Percentiles rank a stretch among this genome's conserved stretches.
Conservation (phyloP, 2,113 vertebrate genomes). For the Hyperoodon ampullatus region DNA sequence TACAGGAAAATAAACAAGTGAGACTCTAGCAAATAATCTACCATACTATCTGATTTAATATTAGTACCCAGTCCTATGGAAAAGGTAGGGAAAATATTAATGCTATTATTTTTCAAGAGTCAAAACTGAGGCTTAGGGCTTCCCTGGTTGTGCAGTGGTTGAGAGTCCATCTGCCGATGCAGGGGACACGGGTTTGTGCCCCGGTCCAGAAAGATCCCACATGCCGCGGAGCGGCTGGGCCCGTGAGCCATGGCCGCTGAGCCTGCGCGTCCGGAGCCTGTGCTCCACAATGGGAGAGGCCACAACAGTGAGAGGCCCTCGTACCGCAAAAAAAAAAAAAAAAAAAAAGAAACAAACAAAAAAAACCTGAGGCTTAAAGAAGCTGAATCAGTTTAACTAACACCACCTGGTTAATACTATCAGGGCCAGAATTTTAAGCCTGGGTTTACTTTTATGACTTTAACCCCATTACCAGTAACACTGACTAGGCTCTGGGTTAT, state of each 20-base stretch:
- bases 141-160: too few species aligned
- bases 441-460: not conserved
- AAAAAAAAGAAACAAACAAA: too few species aligned
- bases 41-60: not conserved
- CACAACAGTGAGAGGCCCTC: too few species aligned
- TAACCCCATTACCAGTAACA: not conserved
- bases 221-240: too few species aligned
- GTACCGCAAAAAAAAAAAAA: too few species aligned
- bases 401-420: not conserved
- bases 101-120: not conserved
- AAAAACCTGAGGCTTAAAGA: not conserved
- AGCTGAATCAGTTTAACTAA: not conserved
- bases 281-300: too few species aligned
- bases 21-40: not conserved
- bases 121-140: not conserved
- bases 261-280: too few species aligned
- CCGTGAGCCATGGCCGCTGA: too few species aligned
- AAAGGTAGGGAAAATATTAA: not conserved
- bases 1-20: not conserved
- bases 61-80: not conserved
- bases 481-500: not conserved
- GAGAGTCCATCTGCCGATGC: too few species aligned
- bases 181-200: too few species aligned
- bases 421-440: not conserved
- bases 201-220: too few species aligned